These are phyloP conservation scores for Eledona agricola DNA, from an alignment of 2,888 invertebrate species.

Conservation along the genomic window DNA sequence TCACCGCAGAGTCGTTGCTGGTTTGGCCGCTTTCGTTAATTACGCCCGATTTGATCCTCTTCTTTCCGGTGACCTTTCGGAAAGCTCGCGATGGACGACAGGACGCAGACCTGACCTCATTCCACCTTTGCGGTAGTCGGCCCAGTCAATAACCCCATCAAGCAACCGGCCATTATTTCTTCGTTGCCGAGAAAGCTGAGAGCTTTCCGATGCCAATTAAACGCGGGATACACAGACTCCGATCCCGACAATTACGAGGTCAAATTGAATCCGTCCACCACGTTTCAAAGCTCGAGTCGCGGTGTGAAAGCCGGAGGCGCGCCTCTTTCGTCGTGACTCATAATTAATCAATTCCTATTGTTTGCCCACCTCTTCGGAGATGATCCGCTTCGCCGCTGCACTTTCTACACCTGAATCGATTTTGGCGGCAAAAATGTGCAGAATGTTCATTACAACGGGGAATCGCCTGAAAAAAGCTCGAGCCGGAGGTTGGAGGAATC, in stretches of 20 bases:
- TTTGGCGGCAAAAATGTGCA: not conserved
- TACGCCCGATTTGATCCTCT: slow-evolving; percentile 22
- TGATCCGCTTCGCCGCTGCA: too few species aligned
- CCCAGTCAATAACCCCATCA: slow-evolving; percentile 22
- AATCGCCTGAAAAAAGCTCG: slow-evolving; percentile 3
- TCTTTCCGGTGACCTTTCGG: slow-evolving; percentile 19
- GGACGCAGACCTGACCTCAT: slow-evolving; percentile 14
- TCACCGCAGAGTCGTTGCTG: slow-evolving; percentile 26
- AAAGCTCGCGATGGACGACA: slow-evolving; percentile 1
- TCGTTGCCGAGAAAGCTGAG: slow-evolving; percentile 16
- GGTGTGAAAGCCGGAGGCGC: slow-evolving; percentile 18
- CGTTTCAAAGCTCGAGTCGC: slow-evolving; percentile 11
- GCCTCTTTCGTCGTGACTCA: slow-evolving; percentile 23
- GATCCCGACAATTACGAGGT: slow-evolving; percentile 22
- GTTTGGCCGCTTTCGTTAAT: too few species aligned
- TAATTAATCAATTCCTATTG: slow-evolving; percentile 24
- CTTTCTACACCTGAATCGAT: not conserved
- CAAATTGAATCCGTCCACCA: slow-evolving; percentile 9
- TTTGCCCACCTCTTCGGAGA: slow-evolving; percentile 9
- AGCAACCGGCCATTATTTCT: slow-evolving; percentile 13
- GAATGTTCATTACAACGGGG: slow-evolving; percentile 6
- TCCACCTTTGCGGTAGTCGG: slow-evolving; percentile 5
- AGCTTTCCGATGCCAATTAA: slow-evolving; percentile 16
- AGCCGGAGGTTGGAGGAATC: slow-evolving; percentile 11
- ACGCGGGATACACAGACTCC: slow-evolving; percentile 5